Evolutionary conservation across 2,888 invertebrate genomes (phyloP), one percentile per base, ranked within the genome.

Genomic region (Temnothorax ravouxi): DNA sequence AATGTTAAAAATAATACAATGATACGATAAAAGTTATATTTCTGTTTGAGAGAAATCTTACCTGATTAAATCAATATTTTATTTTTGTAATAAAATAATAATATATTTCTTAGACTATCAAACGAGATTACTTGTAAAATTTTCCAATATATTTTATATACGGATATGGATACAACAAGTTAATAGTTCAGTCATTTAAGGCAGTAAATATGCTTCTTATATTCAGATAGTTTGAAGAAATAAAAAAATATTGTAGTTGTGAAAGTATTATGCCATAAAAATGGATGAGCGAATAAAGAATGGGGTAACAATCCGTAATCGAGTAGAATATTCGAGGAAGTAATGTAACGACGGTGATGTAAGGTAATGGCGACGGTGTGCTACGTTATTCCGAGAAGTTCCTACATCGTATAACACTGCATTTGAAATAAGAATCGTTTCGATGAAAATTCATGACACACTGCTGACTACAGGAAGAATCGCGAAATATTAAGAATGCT

Each of bases 351-450:
- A 8, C 66, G 66, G 18, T 67, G 66, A 67, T 67, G 66, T 67
- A 67, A 62, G 52, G 47, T 59, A 79, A 79, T 71, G 44, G 72
- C 59, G 71, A 83, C 83, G 84, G 87, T 85, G 85, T 79, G 84
- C 71, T 86, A 84, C 81, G 84, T 83, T 86, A 88, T 88, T 85
- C 84, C 15, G 54, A 80, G 86, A 84, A 86, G 86, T 88, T 84
- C 79, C 74, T 47, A 61, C 76, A 85, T 85, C 86, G 84, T 77
- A 80, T 81, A 86, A 83, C 86, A 66, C 25, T 25, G 25, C 41
- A 61, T 86, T 83, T 72, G 81, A 88, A 89, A 89, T 89, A 88
- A 84, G 83, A 84, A 89, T 87, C 83, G 47, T 83, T 75, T 86
- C 76, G 50, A 86, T 82, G 80, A 85, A 85, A 79, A 71, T 79